Evolutionary conservation across 2,797 vertebrate species (phyloP).

Genomic region (Gobionotothen gibberifrons): DNA sequence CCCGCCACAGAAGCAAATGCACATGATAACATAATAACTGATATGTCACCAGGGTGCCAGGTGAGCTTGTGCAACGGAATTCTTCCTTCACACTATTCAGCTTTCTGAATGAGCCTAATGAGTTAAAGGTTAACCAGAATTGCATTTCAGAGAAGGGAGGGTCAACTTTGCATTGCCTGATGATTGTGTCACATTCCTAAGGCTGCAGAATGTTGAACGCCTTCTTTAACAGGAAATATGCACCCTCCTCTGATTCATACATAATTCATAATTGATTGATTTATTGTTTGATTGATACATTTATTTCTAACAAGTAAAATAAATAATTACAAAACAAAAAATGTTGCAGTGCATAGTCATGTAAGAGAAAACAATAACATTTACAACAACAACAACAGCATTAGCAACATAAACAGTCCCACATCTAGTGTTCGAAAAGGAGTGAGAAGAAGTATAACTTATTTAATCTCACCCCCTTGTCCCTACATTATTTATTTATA

Average conservation of each 20-base stretch:
- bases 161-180: constrained; percentile 18
- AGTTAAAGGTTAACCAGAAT: background rate
- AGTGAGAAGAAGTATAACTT: too few species aligned
- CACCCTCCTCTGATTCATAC: constrained; percentile 31
- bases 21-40: background rate
- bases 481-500: too few species aligned
- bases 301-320: too few species aligned
- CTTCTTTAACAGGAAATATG: constrained; percentile 32
- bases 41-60: background rate
- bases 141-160: constrained; percentile 1
- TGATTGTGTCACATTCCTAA: constrained; percentile 45
- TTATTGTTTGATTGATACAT: too few species aligned
- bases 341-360: too few species aligned
- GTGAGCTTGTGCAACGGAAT: background rate
- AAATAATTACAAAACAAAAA: too few species aligned
- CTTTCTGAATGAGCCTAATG: constrained; percentile 4
- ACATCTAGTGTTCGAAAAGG: too few species aligned
- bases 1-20: background rate
- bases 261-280: too few species aligned
- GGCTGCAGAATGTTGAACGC: constrained; percentile 46
- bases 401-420: too few species aligned
- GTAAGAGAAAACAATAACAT: too few species aligned
- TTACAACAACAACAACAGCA: too few species aligned
- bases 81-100: background rate
- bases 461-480: too few species aligned